Conservation (phyloP, 2,888 invertebrate genomes). For the Hypsopygia costalis region DNA sequence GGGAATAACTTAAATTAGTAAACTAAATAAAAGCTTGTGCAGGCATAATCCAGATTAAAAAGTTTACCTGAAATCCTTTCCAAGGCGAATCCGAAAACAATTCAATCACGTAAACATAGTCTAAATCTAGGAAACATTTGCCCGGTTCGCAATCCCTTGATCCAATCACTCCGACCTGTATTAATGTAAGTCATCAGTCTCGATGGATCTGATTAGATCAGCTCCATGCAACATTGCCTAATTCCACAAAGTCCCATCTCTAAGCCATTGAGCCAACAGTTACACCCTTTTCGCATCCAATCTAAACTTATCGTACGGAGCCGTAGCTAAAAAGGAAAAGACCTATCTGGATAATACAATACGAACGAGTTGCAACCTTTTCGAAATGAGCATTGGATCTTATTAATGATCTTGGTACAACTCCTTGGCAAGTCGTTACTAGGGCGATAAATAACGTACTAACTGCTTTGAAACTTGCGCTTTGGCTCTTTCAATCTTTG, state of each 20-base stretch:
- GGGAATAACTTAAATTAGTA: too few species aligned
- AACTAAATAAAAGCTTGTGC: too few species aligned
- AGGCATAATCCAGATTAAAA: too few species aligned
- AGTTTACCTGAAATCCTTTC: neutral
- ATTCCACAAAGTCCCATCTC: slow-evolving; percentile 27
- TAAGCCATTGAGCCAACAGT: slow-evolving; percentile 18
- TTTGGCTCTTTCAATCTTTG: slow-evolving; percentile 39
- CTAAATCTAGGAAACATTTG: slow-evolving; percentile 11
- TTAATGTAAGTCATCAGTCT: slow-evolving; percentile 63
- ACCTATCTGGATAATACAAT: slow-evolving; percentile 22
- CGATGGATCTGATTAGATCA: slow-evolving; percentile 54
- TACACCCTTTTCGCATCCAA: slow-evolving; percentile 33
- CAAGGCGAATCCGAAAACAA: neutral
- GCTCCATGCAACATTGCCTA: slow-evolving; percentile 26
- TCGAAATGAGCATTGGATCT: slow-evolving; percentile 34
- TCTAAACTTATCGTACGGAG: slow-evolving; percentile 17
- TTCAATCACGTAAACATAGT: neutral
- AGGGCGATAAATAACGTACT: slow-evolving; percentile 55
- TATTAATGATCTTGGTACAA: slow-evolving; percentile 62
- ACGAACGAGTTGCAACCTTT: slow-evolving; percentile 37
- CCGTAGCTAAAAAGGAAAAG: slow-evolving; percentile 29
- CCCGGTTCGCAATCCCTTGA: slow-evolving; percentile 40
- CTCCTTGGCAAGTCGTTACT: slow-evolving; percentile 58
- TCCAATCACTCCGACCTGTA: slow-evolving; percentile 52
- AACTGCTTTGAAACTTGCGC: slow-evolving; percentile 37